Evolutionary conservation across 2,113 vertebrate species (phyloP), one percentile per base, ranked within the genome.

Genomic region (Coptodon rendalli): DNA sequence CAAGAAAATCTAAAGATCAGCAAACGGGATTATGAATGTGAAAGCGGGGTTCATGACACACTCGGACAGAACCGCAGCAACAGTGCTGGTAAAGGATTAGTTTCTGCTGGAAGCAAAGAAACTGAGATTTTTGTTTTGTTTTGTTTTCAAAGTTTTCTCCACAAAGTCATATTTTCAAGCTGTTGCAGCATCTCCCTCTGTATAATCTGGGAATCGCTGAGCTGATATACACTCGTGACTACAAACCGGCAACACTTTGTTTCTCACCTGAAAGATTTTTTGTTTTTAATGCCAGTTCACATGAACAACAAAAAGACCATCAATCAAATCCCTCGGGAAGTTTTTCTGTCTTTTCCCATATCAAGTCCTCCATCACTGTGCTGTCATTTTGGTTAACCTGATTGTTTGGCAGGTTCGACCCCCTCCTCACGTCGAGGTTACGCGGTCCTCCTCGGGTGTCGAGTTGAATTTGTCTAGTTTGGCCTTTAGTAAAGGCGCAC

Each of bases 381-480:
- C 48, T 59, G 84, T 87, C 29, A 7, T 86, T 90, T 79, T 52
- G 38, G 50, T 57, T 85, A 81, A 84, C 89, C 81, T 61, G 85
- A 81, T 83, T 81, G 86, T 56, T 88, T 82, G 90, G 59, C 86
- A 84, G 87, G 22, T 61, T 36, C 3, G 2, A 53, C 31, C 48
- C 52, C 86, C 78, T 76, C 40, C 66, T 89, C 89, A 79, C 48
- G 9, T 68, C 19, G 13, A 82, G 93, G 92, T 92, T 48, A 66
- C 22, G 1, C 11, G 88, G 87, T 92, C 90, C 31, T 86, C 27
- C 82, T 90, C 48, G 27, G 54, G 83, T 89, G 92, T 93, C 92
- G 3, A 87, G 86, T 92, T 59, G 29, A 81, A 94, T 95, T 93
- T 90, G 88, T 95, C 92, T 84, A 27, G 7, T 86, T 86, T 94